Percentiles rank a stretch among this genome's conserved stretches.
Evolutionary conservation across 2,113 vertebrate genomes (phyloP).

Genomic region (Microtus montanus): DNA sequence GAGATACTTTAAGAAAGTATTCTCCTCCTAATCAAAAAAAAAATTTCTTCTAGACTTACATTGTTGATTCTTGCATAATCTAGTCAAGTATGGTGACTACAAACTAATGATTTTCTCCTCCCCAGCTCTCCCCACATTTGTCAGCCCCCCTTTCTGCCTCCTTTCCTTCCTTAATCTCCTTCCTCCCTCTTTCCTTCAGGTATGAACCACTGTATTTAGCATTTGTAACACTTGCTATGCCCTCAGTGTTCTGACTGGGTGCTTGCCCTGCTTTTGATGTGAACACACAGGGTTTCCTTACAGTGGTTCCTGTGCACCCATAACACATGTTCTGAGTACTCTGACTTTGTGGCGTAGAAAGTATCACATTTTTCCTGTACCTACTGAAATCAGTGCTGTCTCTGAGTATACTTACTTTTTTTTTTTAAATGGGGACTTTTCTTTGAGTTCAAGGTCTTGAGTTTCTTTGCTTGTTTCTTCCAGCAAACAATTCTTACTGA

Average conservation of each 20-base stretch:
- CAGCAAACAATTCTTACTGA: not conserved
- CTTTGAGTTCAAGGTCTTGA: not conserved
- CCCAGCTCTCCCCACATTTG: not conserved
- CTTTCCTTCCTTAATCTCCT: not conserved
- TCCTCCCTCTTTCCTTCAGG: not conserved
- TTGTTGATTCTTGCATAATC: not conserved
- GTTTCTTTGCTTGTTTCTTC: conserved; percentile 40
- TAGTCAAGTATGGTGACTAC: not conserved
- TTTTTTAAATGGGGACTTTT: not conserved
- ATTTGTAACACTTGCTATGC: not conserved
- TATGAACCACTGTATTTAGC: no score
- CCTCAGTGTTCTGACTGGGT: not conserved
- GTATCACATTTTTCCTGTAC: not conserved
- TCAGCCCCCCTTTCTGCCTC: not conserved
- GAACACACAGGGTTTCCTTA: not conserved
- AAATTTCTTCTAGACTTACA: not conserved
- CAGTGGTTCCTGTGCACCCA: not conserved
- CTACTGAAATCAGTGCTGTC: not conserved
- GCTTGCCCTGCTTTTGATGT: not conserved
- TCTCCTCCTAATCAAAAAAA: conserved; percentile 11
- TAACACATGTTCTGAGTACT: not conserved
- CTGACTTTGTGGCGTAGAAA: not conserved
- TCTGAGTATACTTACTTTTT: not conserved
- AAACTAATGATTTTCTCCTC: not conserved
- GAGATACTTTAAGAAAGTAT: conserved; percentile 2